Percentiles rank a stretch among this genome's conserved stretches.
phyloP scores from a whole-genome alignment of 2,797 vertebrate genomes.

The Tragelaphus eurycerus region DNA sequence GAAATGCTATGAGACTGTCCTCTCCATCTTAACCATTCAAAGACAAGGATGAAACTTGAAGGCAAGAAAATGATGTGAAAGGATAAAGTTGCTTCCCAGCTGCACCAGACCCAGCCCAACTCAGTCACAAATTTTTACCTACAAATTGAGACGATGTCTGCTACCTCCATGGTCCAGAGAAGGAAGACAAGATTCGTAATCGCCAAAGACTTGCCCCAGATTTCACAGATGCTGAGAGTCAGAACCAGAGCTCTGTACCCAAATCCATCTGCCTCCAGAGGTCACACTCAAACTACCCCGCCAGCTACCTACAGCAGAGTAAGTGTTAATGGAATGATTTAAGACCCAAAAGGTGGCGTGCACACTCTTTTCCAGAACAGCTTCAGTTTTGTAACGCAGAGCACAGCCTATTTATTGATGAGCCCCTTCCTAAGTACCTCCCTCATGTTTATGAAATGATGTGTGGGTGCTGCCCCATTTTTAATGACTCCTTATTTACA shows the following conservation, averaged over 20 bases:
- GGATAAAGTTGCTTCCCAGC: not conserved
- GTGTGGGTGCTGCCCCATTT: not conserved
- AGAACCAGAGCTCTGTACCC: not conserved
- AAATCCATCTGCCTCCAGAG: not conserved
- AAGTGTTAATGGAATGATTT: not conserved
- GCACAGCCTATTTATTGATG: not conserved
- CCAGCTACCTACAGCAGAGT: accelerated
- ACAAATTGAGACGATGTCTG: no score
- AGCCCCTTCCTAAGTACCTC: not conserved
- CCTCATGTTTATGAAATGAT: constrained; percentile 47
- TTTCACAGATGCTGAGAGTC: not conserved
- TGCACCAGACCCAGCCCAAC: accelerated
- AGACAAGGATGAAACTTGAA: not conserved
- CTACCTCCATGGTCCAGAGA: not conserved
- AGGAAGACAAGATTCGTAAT: not conserved
- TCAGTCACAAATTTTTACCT: accelerated
- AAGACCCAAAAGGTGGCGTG: accelerated
- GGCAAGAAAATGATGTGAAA: not conserved
- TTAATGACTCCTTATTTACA: constrained; percentile 50
- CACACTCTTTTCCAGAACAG: accelerated
- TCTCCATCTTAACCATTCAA: not conserved
- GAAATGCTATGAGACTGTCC: no score
- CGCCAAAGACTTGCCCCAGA: not conserved
- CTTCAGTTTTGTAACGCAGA: not conserved
- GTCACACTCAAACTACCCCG: accelerated